These are phyloP conservation scores for Tipula unca DNA, from an alignment of 2,888 invertebrate species.

Conservation along the genomic window DNA sequence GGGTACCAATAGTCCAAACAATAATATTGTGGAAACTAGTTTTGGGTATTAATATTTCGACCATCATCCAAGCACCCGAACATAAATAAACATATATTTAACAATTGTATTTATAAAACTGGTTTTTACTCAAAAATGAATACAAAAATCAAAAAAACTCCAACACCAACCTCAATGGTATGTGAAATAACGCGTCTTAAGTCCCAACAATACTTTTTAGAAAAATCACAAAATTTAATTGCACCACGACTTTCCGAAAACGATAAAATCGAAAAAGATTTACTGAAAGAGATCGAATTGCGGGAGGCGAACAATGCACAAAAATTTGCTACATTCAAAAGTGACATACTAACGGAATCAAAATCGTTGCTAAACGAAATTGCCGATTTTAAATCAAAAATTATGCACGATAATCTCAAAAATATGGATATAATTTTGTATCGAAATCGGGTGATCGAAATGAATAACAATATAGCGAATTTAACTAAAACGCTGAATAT, in stretches of 20 bases:
- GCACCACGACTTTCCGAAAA: background rate
- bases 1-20: background rate
- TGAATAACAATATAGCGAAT: background rate
- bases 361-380: background rate
- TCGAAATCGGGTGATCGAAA: background rate
- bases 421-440: background rate
- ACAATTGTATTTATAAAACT: background rate
- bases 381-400: background rate
- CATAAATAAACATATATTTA: background rate
- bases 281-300: constrained; percentile 8
- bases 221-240: constrained; percentile 33
- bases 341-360: background rate
- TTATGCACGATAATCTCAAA: background rate
- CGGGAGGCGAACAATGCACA: background rate
- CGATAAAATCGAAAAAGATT: constrained; percentile 15
- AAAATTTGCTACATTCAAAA: background rate
- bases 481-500: background rate
- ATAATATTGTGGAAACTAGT: background rate
- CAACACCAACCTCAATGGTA: constrained; percentile 32
- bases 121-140: background rate
- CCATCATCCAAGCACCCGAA: background rate
- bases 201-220: constrained; percentile 40
- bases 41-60: background rate
- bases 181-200: constrained; percentile 39
- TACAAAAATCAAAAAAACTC: background rate